Percentiles rank a stretch among this genome's conserved stretches.
Evolutionary conservation across 2,113 vertebrate species (phyloP).

Genomic region (Ahaetulla prasina): DNA sequence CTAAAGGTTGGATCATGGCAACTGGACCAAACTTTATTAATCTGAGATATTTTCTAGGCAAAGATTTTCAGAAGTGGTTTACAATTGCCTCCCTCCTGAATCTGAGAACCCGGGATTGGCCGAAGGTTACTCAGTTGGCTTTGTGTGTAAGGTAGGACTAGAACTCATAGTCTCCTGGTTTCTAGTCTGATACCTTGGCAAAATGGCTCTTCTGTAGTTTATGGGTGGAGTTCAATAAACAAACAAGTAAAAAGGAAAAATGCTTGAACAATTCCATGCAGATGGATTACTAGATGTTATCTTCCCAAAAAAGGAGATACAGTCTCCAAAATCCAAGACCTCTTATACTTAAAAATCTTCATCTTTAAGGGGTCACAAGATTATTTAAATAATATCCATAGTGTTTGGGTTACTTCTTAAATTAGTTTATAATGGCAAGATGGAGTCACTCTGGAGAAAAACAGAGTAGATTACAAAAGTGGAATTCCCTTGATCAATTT

Average conservation of each 20-base stretch:
- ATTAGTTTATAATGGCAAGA: neutral
- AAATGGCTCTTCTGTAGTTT: conserved; percentile 30
- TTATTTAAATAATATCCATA: neutral
- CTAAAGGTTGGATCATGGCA: too few species aligned
- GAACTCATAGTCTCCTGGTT: neutral
- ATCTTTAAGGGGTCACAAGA: neutral
- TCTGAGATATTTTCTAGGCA: too few species aligned
- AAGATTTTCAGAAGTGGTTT: too few species aligned
- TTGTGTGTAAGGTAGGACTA: neutral
- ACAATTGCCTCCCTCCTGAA: too few species aligned
- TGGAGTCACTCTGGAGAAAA: neutral
- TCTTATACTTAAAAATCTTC: neutral
- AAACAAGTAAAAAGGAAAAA: neutral
- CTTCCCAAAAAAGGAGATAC: neutral
- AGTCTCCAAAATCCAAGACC: neutral
- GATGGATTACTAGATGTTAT: neutral
- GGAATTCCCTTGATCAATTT: neutral
- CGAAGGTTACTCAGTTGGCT: too few species aligned
- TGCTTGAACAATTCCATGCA: neutral
- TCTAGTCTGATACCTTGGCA: neutral
- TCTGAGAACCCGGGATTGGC: too few species aligned
- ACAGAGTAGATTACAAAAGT: neutral
- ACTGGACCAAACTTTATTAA: too few species aligned
- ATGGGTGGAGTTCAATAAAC: neutral
- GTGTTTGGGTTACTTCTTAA: neutral